Percentiles rank a stretch among this genome's conserved stretches.
Evolutionary conservation across 2,888 invertebrate species (phyloP).

Genomic region (Cabera pusaria): DNA sequence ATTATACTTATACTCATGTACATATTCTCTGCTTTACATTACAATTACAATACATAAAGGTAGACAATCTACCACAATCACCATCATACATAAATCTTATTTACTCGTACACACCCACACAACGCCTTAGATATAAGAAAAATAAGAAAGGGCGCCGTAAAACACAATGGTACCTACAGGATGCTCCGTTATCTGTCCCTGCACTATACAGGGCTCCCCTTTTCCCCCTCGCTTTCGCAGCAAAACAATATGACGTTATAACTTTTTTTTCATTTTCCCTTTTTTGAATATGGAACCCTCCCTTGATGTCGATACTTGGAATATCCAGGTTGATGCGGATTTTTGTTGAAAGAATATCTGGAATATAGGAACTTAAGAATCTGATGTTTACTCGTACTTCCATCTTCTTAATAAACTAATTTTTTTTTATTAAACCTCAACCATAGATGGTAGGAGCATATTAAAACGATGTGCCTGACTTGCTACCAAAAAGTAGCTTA

Average conservation of each 20-base stretch:
- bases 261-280: slow-evolving; percentile 79
- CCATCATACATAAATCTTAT: no score
- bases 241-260: slow-evolving; percentile 84
- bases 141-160: slow-evolving; percentile 60
- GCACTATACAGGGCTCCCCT: slow-evolving; percentile 69
- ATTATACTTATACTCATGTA: no score
- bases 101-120: slow-evolving; percentile 35
- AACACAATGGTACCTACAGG: slow-evolving; percentile 65
- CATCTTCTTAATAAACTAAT: no score
- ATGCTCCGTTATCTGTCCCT: slow-evolving; percentile 70
- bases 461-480: no score
- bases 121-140: slow-evolving; percentile 64
- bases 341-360: slow-evolving; percentile 14
- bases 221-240: slow-evolving; percentile 56
- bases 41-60: no score
- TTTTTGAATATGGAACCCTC: slow-evolving; percentile 75
- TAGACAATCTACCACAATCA: no score
- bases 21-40: no score
- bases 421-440: no score
- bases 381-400: no score
- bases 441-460: no score
- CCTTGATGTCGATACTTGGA: slow-evolving; percentile 63
- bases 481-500: no score
- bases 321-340: slow-evolving; percentile 51
- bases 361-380: no score